A percentile compares a stretch with the other conserved stretches of the same genome.
These are phyloP conservation scores for Cliona cf. orientalis DNA, from an alignment of 37 sponge, comb jelly and placozoan genomes.

Conservation along the genomic window DNA sequence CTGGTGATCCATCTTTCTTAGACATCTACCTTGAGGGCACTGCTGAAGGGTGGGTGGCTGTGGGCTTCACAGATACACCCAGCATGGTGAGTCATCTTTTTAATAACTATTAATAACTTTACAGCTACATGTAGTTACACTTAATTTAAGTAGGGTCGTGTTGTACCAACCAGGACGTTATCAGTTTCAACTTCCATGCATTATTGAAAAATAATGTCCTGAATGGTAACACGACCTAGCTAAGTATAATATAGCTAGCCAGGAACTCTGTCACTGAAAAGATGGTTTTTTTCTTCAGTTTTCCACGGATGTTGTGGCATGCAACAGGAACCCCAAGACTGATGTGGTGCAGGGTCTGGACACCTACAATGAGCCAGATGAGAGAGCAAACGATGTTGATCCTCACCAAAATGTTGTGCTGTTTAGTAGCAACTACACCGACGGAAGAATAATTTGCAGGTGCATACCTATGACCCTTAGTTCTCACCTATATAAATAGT, in stretches of 20 bases:
- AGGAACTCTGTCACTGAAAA: too few species aligned
- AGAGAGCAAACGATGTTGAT: not conserved
- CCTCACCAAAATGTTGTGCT: not conserved
- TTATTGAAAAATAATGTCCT: not conserved
- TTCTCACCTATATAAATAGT: too few species aligned
- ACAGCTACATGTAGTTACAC: too few species aligned
- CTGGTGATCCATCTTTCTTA: constrained; percentile 3
- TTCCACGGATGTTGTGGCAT: constrained; percentile 14
- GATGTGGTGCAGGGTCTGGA: not conserved
- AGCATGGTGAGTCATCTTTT: constrained; percentile 11
- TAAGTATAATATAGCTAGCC: too few species aligned
- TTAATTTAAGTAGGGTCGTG: too few species aligned
- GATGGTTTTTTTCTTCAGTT: constrained; percentile 5
- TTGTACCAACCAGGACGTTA: too few species aligned
- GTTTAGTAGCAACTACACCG: not conserved
- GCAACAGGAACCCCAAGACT: not conserved
- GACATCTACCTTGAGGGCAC: constrained; percentile 18
- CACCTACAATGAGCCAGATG: not conserved
- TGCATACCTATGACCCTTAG: not conserved
- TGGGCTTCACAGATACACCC: constrained; percentile 10
- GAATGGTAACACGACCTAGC: too few species aligned
- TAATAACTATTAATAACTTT: not conserved
- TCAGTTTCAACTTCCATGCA: not conserved
- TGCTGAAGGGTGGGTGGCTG: constrained; percentile 25
- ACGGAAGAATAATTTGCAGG: constrained; percentile 17